Percentiles rank a stretch among this genome's conserved stretches.
Evolutionary conservation across 2,888 invertebrate species (phyloP).

Genomic region (Cyclophora albipunctata): DNA sequence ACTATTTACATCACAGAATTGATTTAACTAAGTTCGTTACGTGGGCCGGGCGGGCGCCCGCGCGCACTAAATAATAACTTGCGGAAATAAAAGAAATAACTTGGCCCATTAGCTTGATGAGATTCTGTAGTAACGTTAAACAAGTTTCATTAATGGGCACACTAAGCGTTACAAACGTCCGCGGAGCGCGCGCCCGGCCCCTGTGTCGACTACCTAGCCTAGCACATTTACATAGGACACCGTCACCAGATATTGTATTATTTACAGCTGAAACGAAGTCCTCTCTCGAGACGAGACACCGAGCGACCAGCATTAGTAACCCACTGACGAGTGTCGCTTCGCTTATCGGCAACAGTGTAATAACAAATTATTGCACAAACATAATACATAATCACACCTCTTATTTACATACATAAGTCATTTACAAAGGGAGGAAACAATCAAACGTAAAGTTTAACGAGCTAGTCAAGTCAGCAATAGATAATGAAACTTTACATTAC

Average conservation of each 20-base stretch:
- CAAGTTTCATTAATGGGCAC: conserved; percentile 1
- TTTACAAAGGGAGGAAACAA: no score
- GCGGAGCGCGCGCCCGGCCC: background rate
- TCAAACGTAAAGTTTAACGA: no score
- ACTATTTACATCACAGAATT: conserved; percentile 62
- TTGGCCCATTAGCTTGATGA: conserved; percentile 12
- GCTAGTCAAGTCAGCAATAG: no score
- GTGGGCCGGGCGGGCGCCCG: background rate
- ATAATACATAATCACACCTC: no score
- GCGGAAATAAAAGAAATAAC: conserved; percentile 12
- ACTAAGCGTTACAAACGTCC: conserved; percentile 4
- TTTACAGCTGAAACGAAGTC: background rate
- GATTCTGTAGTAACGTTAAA: conserved; percentile 11
- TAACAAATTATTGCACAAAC: no score
- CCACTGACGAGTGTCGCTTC: no score
- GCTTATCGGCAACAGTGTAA: no score
- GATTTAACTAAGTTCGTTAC: conserved; percentile 14
- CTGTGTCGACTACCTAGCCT: conserved; percentile 17
- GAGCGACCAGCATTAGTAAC: no score
- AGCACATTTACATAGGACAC: conserved; percentile 45
- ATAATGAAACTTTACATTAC: no score
- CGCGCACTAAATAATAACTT: conserved; percentile 4
- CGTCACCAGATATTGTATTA: conserved; percentile 9
- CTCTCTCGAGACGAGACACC: no score
- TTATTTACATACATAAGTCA: no score